Evolutionary conservation across 2,113 vertebrate species (phyloP).

Genomic region (Gallinago undulata): DNA sequence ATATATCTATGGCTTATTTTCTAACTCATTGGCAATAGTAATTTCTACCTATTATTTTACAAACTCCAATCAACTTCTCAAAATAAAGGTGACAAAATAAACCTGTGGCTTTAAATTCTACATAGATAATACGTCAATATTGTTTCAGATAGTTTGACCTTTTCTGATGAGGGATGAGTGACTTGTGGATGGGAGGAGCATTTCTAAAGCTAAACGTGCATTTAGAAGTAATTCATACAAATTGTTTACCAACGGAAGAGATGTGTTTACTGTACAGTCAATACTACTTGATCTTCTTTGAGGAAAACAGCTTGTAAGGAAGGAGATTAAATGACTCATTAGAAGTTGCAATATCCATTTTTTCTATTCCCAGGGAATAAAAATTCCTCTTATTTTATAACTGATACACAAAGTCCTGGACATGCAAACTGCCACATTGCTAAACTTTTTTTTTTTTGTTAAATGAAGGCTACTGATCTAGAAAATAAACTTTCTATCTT

Average conservation of each 20-base stretch:
- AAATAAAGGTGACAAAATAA: not conserved
- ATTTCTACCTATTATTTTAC: not conserved
- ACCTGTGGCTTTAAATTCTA: not conserved
- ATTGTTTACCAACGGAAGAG: constrained; percentile 10
- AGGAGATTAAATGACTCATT: constrained; percentile 21
- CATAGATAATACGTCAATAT: accelerated
- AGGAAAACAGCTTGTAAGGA: not conserved
- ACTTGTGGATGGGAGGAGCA: not conserved
- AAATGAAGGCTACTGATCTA: not conserved
- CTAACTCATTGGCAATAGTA: not conserved
- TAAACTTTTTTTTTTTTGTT: not conserved
- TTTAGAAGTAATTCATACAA: not conserved
- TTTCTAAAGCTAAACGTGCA: not conserved
- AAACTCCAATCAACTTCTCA: not conserved
- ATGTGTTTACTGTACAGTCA: constrained; percentile 40
- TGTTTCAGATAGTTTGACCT: not conserved
- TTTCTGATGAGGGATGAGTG: not conserved
- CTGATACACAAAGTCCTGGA: not conserved
- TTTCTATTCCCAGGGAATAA: not conserved
- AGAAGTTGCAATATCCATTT: not conserved
- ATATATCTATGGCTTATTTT: not conserved
- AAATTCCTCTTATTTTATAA: not conserved
- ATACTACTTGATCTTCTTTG: constrained; percentile 14
- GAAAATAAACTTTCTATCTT: not conserved
- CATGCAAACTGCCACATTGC: not conserved